Evolutionary conservation across 92 coral and sea anemone species (phyloP), one percentile per base, ranked within the genome.

Genomic region (Porites cylindrica): DNA sequence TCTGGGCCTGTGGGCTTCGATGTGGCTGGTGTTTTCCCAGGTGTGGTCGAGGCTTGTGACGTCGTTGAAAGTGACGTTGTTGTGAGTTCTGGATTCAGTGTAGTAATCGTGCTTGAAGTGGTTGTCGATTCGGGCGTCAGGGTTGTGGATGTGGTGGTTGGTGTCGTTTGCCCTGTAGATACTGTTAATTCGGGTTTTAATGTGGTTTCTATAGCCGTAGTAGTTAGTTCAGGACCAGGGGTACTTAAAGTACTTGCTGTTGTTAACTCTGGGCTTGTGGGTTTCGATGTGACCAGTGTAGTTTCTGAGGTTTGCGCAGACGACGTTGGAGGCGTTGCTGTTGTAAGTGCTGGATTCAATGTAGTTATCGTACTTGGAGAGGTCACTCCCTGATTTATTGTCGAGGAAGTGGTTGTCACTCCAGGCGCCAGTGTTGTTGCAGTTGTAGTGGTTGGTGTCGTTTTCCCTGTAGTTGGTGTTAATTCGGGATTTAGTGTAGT

Each of bases 11-110:
- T 75, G 10, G 79, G 50, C 6, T 4, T 38, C 47, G 47, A 38
- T 38, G 32, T 29, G 13, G 16, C 21, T 13, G 51, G 50, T 19
- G 51, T 38, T 10, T 61, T 38, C 10, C 62, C 38, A 20, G 59
- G 62, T 32, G 78, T 75, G 9, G 32, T 29, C 32, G 6, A 38
- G 47, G 47, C 6, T 38, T 38, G 47, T 38, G 47, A 38, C 47
- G 47, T 38, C 47, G 79, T 10, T 75, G 80, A 1, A 12, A 63
- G 21, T 13, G 65, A 53, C 24, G 13, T 14, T 51, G 80, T 54
- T 10, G 80, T 56, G 6, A 76, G 7, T 21, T 56, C 80, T 76
- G 80, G 50, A 76, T 58, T 76, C 43, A 54, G 23, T 60, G 81
- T 77, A 18, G 68, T 59, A 26, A 29, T 29, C 16, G 81, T 60